Percentiles rank a stretch among this genome's conserved stretches.
phyloP scores from a whole-genome alignment of 1,140 invertebrate genomes.

The Dufourea novaeangliae region DNA sequence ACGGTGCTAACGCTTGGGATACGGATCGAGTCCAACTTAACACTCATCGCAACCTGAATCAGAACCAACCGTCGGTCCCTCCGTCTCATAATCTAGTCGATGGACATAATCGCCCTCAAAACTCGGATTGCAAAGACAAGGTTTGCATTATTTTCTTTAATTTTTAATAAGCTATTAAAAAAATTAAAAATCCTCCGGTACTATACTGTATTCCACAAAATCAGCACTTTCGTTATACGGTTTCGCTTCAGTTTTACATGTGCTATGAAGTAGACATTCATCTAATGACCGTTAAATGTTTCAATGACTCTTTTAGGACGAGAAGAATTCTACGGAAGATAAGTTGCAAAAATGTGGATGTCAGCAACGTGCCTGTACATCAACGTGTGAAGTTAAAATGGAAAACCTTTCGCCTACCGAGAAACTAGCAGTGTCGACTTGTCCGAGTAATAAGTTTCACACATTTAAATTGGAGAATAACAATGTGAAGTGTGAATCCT shows the following conservation, averaged over 20 bases:
- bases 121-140: conserved; percentile 74
- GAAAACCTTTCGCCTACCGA: conserved; percentile 76
- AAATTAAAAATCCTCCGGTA: no score
- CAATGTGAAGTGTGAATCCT: conserved; percentile 79
- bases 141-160: conserved; percentile 50
- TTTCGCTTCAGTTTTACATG: neutral
- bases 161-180: neutral
- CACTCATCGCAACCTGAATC: conserved; percentile 83
- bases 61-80: conserved; percentile 70
- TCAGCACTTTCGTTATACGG: no score
- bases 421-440: conserved; percentile 66
- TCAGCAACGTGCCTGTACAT: conserved; percentile 75
- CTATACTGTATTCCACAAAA: no score
- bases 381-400: conserved; percentile 78
- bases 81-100: conserved; percentile 71
- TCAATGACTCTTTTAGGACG: conserved; percentile 62
- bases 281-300: neutral
- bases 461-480: conserved; percentile 79
- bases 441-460: conserved; percentile 65
- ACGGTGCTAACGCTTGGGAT: conserved; percentile 84
- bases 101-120: conserved; percentile 71
- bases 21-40: conserved; percentile 86
- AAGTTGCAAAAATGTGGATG: conserved; percentile 74
- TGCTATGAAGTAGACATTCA: neutral
- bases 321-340: conserved; percentile 70